These are phyloP conservation scores for Ormia ochracea DNA, from an alignment of 2,888 invertebrate genomes.

Conservation along the genomic window DNA sequence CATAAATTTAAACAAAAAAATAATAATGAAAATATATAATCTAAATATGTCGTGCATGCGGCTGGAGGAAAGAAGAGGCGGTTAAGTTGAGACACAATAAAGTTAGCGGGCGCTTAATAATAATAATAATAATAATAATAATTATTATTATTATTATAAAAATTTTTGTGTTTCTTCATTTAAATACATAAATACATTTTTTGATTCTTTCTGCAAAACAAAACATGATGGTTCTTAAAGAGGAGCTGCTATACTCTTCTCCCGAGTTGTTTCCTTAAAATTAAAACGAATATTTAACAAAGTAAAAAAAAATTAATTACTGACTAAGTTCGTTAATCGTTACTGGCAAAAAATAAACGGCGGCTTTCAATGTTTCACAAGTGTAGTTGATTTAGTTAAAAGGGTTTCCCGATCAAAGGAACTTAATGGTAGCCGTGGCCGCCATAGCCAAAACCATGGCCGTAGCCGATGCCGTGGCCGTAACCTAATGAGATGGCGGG, in stretches of 20 bases:
- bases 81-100: constrained; percentile 34
- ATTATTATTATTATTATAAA: constrained; percentile 5
- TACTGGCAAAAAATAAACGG: constrained; percentile 51
- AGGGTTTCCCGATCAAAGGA: not conserved
- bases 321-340: constrained; percentile 58
- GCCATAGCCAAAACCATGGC: constrained; percentile 61
- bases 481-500: constrained; percentile 59
- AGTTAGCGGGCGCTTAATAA: constrained; percentile 44
- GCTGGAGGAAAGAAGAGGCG: constrained; percentile 21
- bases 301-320: constrained; percentile 31
- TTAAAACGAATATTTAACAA: constrained; percentile 42
- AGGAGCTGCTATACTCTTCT: constrained; percentile 3
- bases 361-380: constrained; percentile 51
- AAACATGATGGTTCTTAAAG: constrained; percentile 6
- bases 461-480: constrained; percentile 62
- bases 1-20: constrained; percentile 19
- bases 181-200: constrained; percentile 11
- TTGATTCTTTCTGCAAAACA: constrained; percentile 56
- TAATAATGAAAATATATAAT: not conserved
- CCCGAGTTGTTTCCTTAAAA: constrained; percentile 28
- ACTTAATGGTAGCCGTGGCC: constrained; percentile 63
- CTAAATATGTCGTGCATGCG: not conserved
- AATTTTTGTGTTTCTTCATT: constrained; percentile 20
- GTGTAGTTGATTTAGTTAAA: constrained; percentile 32
- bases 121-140: constrained; percentile 16